Percentiles rank a stretch among this genome's conserved stretches.
Conservation (phyloP, 2,113 vertebrate species). For the Caranx ignobilis region DNA sequence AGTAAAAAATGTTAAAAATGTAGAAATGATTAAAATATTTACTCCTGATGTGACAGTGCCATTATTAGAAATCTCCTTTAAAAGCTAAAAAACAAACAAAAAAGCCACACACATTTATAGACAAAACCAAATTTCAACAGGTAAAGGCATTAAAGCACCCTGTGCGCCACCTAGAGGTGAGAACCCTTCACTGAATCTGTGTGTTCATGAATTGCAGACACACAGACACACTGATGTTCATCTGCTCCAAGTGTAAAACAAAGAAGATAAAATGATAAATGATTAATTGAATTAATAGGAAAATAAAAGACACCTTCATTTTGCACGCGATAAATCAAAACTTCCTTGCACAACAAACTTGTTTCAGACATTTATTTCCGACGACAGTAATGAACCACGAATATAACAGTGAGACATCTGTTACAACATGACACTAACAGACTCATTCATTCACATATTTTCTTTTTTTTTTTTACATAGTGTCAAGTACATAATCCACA, state of each 20-base stretch:
- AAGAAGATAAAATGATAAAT: not conserved
- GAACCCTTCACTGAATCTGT: not conserved
- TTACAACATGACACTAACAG: constrained; percentile 59
- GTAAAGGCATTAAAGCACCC: not conserved
- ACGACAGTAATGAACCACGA: constrained; percentile 45
- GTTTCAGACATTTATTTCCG: constrained; percentile 57
- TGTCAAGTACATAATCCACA: constrained; percentile 67
- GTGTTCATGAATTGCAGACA: not conserved
- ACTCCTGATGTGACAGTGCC: not conserved
- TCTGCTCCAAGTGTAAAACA: not conserved
- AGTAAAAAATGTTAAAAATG: not conserved
- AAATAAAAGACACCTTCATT: not conserved
- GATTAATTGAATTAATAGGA: not conserved
- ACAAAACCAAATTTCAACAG: not conserved
- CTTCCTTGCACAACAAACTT: not conserved
- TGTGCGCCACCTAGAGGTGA: constrained; percentile 35
- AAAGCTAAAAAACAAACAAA: not conserved
- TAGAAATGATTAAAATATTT: not conserved
- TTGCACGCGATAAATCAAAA: not conserved
- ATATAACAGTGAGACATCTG: constrained; percentile 52
- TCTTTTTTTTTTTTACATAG: constrained; percentile 56
- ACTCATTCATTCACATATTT: constrained; percentile 66
- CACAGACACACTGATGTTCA: not conserved
- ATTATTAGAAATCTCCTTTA: too few species aligned
- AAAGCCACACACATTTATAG: not conserved